Conservation (phyloP, 2,888 invertebrate species). For the Leptarthrus brevirostris region DNA sequence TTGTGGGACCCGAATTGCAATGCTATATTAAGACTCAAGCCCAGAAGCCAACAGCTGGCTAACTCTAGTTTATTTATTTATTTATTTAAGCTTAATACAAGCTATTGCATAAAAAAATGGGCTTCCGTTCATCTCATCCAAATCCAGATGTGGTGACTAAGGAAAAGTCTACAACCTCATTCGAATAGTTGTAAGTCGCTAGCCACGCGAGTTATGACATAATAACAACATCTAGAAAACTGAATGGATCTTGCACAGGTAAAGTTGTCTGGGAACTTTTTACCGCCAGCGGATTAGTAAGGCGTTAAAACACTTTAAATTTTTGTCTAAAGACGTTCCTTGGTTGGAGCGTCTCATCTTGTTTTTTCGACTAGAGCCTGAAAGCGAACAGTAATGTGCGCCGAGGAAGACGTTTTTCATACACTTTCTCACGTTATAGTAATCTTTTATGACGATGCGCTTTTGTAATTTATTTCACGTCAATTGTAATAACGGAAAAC, state of each 20-base stretch:
- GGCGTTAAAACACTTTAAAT: not conserved
- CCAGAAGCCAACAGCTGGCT: slow-evolving; percentile 11
- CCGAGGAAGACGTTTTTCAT: not conserved
- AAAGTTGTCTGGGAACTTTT: slow-evolving; percentile 14
- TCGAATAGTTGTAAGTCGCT: not conserved
- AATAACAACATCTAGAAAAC: slow-evolving; percentile 9
- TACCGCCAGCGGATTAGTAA: not conserved
- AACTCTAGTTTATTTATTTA: too few relatives aligned
- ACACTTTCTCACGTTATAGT: not conserved
- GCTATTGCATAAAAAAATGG: too few relatives aligned
- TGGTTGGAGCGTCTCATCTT: too few relatives aligned
- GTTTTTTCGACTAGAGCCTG: not conserved
- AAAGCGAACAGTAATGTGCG: not conserved
- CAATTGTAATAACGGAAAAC: not conserved
- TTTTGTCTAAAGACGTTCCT: too few relatives aligned
- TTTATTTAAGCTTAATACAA: too few relatives aligned
- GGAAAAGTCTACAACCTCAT: too few relatives aligned
- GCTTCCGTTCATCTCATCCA: too few relatives aligned
- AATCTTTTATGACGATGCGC: not conserved
- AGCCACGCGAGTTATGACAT: slow-evolving; percentile 19
- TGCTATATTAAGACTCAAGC: not conserved
- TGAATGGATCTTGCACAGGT: not conserved
- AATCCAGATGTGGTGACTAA: too few relatives aligned
- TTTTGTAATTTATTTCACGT: too few relatives aligned
- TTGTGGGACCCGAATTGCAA: slow-evolving; percentile 7